Evolutionary conservation across 2,797 vertebrate genomes (phyloP), one percentile per base, ranked within the genome.

Genomic region (Luscinia megarhynchos): DNA sequence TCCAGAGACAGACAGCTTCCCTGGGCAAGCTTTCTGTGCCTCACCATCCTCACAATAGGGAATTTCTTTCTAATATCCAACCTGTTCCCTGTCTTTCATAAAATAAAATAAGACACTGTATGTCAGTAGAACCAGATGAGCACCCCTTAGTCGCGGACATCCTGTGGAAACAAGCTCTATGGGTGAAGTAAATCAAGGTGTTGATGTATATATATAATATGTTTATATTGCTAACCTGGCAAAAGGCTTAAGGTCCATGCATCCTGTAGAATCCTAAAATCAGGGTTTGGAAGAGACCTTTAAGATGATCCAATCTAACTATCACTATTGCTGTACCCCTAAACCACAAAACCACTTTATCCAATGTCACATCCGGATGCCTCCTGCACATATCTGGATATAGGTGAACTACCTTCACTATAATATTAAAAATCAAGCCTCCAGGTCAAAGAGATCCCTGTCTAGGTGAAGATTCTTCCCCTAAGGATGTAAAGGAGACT

Each of bases 361-460:
- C 17, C 26, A 2, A 12, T 8, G 48, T 29, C 57, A 41, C 41
- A 50, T 41, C 8, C 36, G 9, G 8, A 10, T 32, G 15, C 32
- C 10, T 24, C 57, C 18, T 26, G 27, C 48, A 22, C 10, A 4
- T 2, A 6, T 7, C 41, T 27, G 22, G 50, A 16, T 41, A 30
- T 2, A 32, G 9, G 3, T 70, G 22, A 64, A 57, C 15, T 9
- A 4, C 15, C 66, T 79, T 50, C 27, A 14, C n/a, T 29, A 21
- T 30, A 29, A 11, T 23, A 12, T 4, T 57, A n/a, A 64, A 43
- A 64, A 38, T 57, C 36, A 27, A 0, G 0, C 36, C 8, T 57
- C 8, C 27, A 16, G 15, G 22, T 50, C 32, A 43, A 7, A 78
- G 63, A 43, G 12, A 32, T 8, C 18, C 18, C 27, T 57, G 17